phyloP scores from a whole-genome alignment of 2,113 vertebrate genomes.

The Syngnathus floridae region DNA sequence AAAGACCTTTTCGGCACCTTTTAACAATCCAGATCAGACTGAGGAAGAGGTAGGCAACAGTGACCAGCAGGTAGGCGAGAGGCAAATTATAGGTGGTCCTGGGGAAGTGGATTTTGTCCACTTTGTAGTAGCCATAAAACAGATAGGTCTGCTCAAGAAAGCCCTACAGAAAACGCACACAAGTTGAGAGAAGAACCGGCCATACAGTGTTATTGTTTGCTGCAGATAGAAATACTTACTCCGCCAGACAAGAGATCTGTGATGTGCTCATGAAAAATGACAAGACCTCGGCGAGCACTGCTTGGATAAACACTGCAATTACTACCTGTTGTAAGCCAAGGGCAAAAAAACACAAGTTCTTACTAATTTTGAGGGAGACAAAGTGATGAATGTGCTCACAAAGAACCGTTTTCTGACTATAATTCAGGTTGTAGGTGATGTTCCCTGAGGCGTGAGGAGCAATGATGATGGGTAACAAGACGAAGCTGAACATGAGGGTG shows the following conservation, averaged over 20 bases:
- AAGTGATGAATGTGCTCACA: background rate
- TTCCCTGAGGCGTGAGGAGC: constrained; percentile 67
- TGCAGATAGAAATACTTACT: constrained; percentile 66
- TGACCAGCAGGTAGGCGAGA: constrained; percentile 83
- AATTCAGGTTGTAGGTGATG: constrained; percentile 53
- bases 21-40: constrained; percentile 90
- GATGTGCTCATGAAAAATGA: constrained; percentile 81
- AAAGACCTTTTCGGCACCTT: constrained; percentile 66
- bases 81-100: constrained; percentile 77
- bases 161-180: constrained; percentile 71
- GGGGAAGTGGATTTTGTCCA: constrained; percentile 65
- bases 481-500: constrained; percentile 82
- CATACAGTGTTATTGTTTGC: background rate
- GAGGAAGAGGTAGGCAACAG: constrained; percentile 78
- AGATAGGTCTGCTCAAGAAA: constrained; percentile 87
- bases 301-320: constrained; percentile 72
- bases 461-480: constrained; percentile 78
- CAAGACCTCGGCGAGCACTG: constrained; percentile 68
- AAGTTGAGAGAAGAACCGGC: background rate
- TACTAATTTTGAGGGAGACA: too few species aligned
- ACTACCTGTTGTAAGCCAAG: constrained; percentile 60
- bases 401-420: constrained; percentile 28
- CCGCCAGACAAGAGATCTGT: constrained; percentile 85
- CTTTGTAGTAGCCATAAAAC: constrained; percentile 91
- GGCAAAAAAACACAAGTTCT: too few species aligned